Evolutionary conservation across 2,113 vertebrate species (phyloP).

Genomic region (Mesembrinibis cayennensis): DNA sequence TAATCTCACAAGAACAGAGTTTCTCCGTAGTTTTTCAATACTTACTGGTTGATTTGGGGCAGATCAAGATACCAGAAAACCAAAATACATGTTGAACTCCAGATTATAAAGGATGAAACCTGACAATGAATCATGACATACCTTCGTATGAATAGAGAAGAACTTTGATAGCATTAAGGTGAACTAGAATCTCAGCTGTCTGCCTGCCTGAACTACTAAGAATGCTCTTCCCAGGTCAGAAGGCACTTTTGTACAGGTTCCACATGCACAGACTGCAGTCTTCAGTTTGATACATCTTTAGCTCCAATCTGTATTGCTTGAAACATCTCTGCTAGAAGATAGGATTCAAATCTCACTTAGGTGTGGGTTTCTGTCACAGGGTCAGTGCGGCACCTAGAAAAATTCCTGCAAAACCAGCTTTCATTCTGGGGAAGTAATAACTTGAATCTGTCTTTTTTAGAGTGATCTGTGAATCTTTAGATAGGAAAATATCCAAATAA

Average conservation of each 20-base stretch:
- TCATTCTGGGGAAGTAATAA: not conserved
- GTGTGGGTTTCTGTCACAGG: not conserved
- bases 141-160: not conserved
- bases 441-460: not conserved
- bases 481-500: not conserved
- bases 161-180: not conserved
- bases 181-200: not conserved
- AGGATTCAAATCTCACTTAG: not conserved
- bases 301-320: not conserved
- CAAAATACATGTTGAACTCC: not conserved
- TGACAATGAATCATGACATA: not conserved
- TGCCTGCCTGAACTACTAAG: not conserved
- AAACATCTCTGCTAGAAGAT: not conserved
- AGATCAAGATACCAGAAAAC: not conserved
- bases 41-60: not conserved
- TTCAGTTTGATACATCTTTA: not conserved
- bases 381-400: not conserved
- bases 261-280: not conserved
- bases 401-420: not conserved
- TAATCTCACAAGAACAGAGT: not conserved
- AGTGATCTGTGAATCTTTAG: not conserved
- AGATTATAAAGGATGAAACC: not conserved
- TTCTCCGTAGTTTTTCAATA: not conserved
- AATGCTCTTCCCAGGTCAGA: not conserved
- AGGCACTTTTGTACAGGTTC: not conserved